Evolutionary conservation across 2,888 invertebrate genomes (phyloP).

Genomic region (Onchidella celtica): DNA sequence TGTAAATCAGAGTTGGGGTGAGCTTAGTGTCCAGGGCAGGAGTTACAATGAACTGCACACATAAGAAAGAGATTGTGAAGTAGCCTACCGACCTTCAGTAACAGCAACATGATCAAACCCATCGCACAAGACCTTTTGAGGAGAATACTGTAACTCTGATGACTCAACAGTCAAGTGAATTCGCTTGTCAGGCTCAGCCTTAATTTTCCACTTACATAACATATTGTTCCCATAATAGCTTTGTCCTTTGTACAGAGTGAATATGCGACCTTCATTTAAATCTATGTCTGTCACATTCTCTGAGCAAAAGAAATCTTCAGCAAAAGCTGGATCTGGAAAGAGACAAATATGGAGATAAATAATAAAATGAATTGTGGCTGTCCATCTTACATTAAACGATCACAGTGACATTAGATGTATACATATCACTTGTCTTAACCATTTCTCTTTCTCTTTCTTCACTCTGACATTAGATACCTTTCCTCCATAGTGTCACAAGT

Average conservation of each 20-base stretch:
- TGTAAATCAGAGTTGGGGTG: not conserved
- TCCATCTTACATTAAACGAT: too few species aligned
- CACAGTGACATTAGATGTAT: too few species aligned
- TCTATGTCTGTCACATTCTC: not conserved
- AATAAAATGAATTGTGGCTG: too few species aligned
- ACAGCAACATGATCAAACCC: constrained; percentile 58
- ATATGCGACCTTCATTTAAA: not conserved
- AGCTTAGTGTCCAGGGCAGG: not conserved
- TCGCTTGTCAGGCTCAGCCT: constrained; percentile 52
- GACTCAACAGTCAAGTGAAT: constrained; percentile 53
- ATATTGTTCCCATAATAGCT: constrained; percentile 57
- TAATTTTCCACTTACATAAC: constrained; percentile 59
- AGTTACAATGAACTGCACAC: not conserved
- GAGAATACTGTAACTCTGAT: constrained; percentile 59
- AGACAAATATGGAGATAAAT: too few species aligned
- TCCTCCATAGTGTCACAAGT: too few species aligned
- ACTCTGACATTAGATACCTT: too few species aligned
- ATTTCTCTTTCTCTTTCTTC: too few species aligned
- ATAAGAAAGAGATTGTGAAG: not conserved
- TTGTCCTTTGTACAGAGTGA: constrained; percentile 43
- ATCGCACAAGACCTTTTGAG: constrained; percentile 58
- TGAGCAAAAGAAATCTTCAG: not conserved
- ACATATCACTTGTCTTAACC: too few species aligned
- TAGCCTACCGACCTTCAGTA: not conserved
- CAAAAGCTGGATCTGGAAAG: not conserved